Base-by-base conservation (phyloP, 2,113 vertebrate species). In the Pyrgilauda ruficollis region DNA sequence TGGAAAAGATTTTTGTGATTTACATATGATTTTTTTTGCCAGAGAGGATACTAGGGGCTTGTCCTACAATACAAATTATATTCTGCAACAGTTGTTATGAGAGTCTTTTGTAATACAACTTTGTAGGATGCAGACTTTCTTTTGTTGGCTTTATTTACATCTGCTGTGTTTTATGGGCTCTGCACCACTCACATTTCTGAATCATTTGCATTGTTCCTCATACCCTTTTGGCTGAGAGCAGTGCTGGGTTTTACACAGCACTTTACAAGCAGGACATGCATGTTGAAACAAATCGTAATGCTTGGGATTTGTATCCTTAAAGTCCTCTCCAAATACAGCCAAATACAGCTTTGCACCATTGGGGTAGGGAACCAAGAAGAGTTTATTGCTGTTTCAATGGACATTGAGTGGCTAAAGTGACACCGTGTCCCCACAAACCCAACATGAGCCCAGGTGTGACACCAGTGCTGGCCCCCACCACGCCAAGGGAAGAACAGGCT, bases 401-500 rank as follows among this genome's bases (percentile, higher is more conserved):
- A 67, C 58, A 70, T 14, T 0, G 1, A 74, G 55, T 28, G 3
- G 12, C 46, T 27, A 13, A 64, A 58, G 39, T 2, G 35, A 56
- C 0, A 2, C 35, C 0, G 4, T 44, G 49, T 22, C 50, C 52
- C 62, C 56, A 58, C 3, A 6, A 81, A 46, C 37, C 37, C 58
- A 31, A n/a, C 1, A 3, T 3, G 4, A 7, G 69, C 20, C 27
- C 44, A 7, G 26, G 21, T 58, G 47, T 47, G 73, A 66, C 24
- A 33, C 21, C 47, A 41, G 7, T 33, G 33, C 37, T 37, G 28
- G 43, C 30, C 15, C 17, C 16, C 30, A 23, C 39, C 52, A 75
- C 0, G 0, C 39, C 0, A 0, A 75, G 35, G 0, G 1, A 39
- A 24, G 30, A 70, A 24, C 18, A 49, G 66, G 33, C 4, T 84